These are phyloP conservation scores for Anodontia alba DNA, from an alignment of 2,888 invertebrate genomes.

Conservation along the genomic window DNA sequence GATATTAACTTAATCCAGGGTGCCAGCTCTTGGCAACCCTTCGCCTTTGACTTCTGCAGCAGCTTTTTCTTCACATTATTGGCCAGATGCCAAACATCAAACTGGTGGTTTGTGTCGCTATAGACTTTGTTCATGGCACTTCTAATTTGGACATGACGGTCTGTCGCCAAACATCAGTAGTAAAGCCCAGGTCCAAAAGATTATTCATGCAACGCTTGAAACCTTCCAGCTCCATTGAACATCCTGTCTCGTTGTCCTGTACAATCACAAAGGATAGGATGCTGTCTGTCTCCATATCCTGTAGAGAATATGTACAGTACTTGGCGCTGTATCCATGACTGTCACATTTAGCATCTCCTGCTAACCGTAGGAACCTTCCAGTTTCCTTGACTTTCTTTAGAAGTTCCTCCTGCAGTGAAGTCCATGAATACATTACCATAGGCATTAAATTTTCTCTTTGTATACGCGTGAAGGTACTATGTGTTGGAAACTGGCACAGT, in stretches of 20 bases:
- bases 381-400: slow-evolving; percentile 10
- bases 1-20: too few species aligned
- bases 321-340: slow-evolving; percentile 37
- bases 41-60: too few species aligned
- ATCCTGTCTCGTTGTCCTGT: slow-evolving; percentile 38
- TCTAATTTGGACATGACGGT: slow-evolving; percentile 41
- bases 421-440: slow-evolving; percentile 36
- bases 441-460: slow-evolving; percentile 33
- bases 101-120: too few species aligned
- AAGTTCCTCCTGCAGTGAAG: neutral
- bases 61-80: too few species aligned
- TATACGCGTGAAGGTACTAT: slow-evolving; percentile 26
- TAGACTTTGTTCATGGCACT: slow-evolving; percentile 25
- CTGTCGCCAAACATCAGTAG: slow-evolving; percentile 37
- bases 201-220: slow-evolving; percentile 32
- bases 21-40: too few species aligned
- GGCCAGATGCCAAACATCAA: too few species aligned
- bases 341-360: slow-evolving; percentile 43
- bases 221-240: slow-evolving; percentile 16
- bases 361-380: slow-evolving; percentile 16
- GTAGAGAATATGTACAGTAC: slow-evolving; percentile 35
- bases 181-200: slow-evolving; percentile 34
- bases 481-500: too few species aligned
- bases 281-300: slow-evolving; percentile 25
- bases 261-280: slow-evolving; percentile 33